Evolutionary conservation across 2,888 invertebrate genomes (phyloP), one percentile per base, ranked within the genome.

Genomic region (Drosophila mercatorum): DNA sequence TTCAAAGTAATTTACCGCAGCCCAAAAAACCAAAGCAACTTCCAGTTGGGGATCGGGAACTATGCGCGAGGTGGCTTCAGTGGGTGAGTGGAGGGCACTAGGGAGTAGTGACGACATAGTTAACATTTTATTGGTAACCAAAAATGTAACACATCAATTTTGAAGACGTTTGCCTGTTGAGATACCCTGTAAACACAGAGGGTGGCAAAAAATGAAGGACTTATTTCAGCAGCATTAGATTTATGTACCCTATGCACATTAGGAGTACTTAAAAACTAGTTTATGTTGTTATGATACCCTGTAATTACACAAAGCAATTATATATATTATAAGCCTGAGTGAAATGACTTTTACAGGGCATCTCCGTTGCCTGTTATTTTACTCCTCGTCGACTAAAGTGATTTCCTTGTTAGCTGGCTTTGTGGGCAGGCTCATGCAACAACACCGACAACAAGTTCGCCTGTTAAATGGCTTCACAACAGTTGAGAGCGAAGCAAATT

Each of bases 101-200:
- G 17, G 66, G 3, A 46, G 7, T 46, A 14, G 46, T 14, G 7
- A 47, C 55, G 44, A 70, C 76, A 79, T 63, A 66, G 85, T 82
- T 80, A 72, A 68, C 88, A 84, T 89, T 84, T 85, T 89, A 84
- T 89, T 89, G 85, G 83, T 73, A 88, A 89, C 84, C 84, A 89
- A 74, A 84, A 89, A 84, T 89, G 80, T 84, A 68, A 77, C 89
- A 84, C 83, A 84, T 87, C 80, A 80, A 87, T 79, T 60, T 68
- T 62, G 58, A 44, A 46, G 68, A 47, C 43, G 58, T 34, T 61
- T 36, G 46, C 51, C 40, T 72, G 63, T 31, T 56, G 3, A 56
- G 14, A 47, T 40, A 47, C 47, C 17, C 49, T 49, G 22, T 49
- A 47, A 5, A 2, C 5, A 31, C 31, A 49, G n/a, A 1, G 11